Evolutionary conservation across 1,140 invertebrate species (phyloP).

Genomic region (Sarcophaga peregrina): DNA sequence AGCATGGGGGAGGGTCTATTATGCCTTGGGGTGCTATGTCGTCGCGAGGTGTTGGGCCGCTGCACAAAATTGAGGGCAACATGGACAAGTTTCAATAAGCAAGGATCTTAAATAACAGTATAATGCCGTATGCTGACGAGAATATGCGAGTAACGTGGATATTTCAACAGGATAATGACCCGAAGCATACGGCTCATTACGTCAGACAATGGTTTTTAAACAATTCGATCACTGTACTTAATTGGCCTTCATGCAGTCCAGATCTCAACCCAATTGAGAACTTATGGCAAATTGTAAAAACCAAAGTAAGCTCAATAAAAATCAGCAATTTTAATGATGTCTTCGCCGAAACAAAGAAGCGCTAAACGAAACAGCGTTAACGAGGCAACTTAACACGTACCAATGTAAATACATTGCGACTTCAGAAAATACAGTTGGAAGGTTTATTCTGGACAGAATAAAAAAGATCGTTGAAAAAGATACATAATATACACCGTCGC

Average conservation of each 20-base stretch:
- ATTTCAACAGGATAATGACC: slow-evolving; percentile 58
- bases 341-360: too few species aligned
- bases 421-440: too few species aligned
- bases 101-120: slow-evolving; percentile 6
- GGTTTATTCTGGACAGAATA: too few species aligned
- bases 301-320: too few species aligned
- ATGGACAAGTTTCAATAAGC: slow-evolving; percentile 13
- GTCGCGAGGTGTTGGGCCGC: slow-evolving; percentile 4
- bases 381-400: too few species aligned
- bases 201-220: slow-evolving; percentile 49
- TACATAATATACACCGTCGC: too few species aligned
- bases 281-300: slow-evolving; percentile 30
- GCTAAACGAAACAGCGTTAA: too few species aligned
- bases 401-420: too few species aligned
- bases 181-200: slow-evolving; percentile 50
- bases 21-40: slow-evolving; percentile 31
- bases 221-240: not conserved
- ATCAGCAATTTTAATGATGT: too few species aligned
- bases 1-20: not conserved
- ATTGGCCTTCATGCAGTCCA: not conserved
- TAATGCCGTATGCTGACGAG: slow-evolving; percentile 29
- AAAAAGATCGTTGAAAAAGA: too few species aligned
- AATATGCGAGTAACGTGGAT: slow-evolving; percentile 53
- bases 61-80: not conserved
- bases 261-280: slow-evolving; percentile 35